These are phyloP conservation scores for Stenodema calcarata DNA, from an alignment of 2,888 invertebrate genomes.

Conservation along the genomic window DNA sequence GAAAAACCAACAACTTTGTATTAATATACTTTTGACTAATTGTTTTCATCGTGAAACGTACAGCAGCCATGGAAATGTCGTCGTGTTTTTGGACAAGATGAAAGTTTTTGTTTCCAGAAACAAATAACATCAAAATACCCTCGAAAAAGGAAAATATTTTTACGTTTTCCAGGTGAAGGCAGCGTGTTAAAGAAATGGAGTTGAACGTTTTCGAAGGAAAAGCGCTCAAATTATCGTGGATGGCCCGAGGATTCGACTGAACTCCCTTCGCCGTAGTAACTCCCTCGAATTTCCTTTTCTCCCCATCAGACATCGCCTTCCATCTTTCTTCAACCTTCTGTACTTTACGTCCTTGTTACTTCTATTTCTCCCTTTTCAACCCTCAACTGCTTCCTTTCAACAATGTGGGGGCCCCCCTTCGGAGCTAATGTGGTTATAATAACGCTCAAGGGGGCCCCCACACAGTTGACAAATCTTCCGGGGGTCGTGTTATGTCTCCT, in stretches of 20 bases:
- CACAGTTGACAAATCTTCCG: constrained; percentile 25
- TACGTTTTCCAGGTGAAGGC: neutral
- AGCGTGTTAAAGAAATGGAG: neutral
- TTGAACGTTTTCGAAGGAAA: neutral
- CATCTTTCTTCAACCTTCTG: neutral
- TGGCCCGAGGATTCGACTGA: neutral
- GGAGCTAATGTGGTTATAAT: constrained; percentile 38
- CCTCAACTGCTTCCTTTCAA: constrained; percentile 17
- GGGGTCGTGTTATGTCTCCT: constrained; percentile 9
- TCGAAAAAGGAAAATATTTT: neutral
- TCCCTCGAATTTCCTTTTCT: neutral
- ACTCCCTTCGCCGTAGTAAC: neutral
- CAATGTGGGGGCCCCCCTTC: constrained; percentile 8
- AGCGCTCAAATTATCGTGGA: neutral
- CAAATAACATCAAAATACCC: neutral
- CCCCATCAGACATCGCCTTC: neutral
- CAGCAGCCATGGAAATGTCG: too few species aligned
- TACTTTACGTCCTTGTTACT: neutral
- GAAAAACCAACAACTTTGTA: too few species aligned
- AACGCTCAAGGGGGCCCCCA: constrained; percentile 23
- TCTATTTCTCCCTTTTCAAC: constrained; percentile 20
- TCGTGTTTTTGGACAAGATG: too few species aligned
- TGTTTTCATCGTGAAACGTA: too few species aligned
- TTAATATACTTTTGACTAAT: too few species aligned
- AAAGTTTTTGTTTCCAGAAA: neutral